Conservation (phyloP, 2,797 vertebrate species). For the Parauchenoglanis punctatus region DNA sequence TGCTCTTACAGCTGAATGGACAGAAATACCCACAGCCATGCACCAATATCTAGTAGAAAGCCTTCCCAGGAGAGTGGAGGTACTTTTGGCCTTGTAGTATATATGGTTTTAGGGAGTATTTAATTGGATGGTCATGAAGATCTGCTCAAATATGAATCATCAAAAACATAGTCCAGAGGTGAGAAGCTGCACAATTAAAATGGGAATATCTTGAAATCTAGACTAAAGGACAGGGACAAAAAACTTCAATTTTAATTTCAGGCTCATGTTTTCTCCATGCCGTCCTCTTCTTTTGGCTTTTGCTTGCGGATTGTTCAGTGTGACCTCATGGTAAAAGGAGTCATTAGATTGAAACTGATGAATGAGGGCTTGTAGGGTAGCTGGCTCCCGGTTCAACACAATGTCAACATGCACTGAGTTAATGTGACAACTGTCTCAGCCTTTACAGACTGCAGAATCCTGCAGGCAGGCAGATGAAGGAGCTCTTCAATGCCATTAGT, state of each 20-base stretch:
- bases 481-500: constrained; percentile 1
- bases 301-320: not conserved
- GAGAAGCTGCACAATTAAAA: not conserved
- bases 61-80: not conserved
- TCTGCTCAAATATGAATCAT: not conserved
- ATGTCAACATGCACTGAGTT: constrained; percentile 34
- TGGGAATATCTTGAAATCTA: not conserved
- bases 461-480: constrained; percentile 15
- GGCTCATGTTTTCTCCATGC: not conserved
- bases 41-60: not conserved
- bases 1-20: not conserved
- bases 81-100: not conserved
- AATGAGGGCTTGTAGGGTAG: constrained; percentile 36
- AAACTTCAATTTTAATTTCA: not conserved
- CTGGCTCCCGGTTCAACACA: constrained; percentile 18
- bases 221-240: not conserved
- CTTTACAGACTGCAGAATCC: constrained; percentile 27
- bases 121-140: not conserved
- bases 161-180: not conserved
- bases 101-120: not conserved
- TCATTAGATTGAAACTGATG: constrained; percentile 33
- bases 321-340: not conserved
- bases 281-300: not conserved
- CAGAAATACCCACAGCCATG: not conserved
- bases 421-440: constrained; percentile 45